A percentile compares a stretch with the other conserved stretches of the same genome.
phyloP scores from a whole-genome alignment of 2,113 vertebrate species.

The Mohoua ochrocephala region DNA sequence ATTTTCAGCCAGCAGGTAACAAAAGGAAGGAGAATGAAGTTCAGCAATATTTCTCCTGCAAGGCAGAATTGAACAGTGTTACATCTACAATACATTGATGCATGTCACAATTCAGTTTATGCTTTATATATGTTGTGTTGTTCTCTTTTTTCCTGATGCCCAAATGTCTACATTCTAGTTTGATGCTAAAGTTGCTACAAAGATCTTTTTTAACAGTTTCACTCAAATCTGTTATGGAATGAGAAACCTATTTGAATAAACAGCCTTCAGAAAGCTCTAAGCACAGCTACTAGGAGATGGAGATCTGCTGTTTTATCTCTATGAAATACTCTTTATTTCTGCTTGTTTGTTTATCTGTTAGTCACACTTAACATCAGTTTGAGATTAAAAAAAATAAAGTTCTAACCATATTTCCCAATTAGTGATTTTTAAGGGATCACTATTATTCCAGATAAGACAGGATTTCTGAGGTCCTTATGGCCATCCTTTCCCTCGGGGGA shows the following conservation, averaged over 20 bases:
- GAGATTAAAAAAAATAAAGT: background rate
- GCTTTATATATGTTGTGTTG: background rate
- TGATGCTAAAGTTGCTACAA: background rate
- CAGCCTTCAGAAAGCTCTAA: background rate
- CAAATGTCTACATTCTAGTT: background rate
- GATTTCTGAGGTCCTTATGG: background rate
- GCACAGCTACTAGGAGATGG: background rate
- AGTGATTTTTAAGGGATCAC: background rate
- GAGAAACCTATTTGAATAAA: background rate
- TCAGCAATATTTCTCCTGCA: background rate
- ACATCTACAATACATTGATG: background rate
- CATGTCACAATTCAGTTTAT: background rate
- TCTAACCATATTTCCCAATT: background rate
- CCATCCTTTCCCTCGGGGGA: accelerated
- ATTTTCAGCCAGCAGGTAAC: background rate
- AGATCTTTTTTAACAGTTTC: background rate
- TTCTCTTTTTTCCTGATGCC: background rate
- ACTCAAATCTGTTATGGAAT: background rate
- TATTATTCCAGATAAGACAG: background rate
- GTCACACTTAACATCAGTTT: background rate
- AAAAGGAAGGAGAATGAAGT: background rate
- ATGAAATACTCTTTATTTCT: background rate
- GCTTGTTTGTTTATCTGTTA: background rate
- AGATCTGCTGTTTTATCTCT: background rate
- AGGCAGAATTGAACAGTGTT: background rate